These are phyloP conservation scores for Manduca sexta DNA, from an alignment of 1,140 invertebrate genomes.

Conservation along the genomic window DNA sequence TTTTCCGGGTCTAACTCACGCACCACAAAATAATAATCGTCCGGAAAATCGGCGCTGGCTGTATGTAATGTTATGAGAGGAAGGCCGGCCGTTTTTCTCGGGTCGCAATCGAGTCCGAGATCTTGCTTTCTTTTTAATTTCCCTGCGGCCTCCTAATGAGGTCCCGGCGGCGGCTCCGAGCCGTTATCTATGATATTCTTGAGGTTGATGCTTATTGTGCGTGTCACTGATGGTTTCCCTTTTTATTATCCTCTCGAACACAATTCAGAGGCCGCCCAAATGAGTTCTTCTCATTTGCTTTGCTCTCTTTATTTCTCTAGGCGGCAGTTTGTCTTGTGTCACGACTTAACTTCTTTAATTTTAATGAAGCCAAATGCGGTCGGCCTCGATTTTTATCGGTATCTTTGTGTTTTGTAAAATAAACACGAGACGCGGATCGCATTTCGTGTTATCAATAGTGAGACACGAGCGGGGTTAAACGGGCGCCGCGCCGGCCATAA, in stretches of 20 bases:
- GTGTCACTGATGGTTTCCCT: conserved; percentile 72
- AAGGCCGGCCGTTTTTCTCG: conserved; percentile 61
- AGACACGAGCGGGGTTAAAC: neutral
- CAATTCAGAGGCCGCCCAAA: conserved; percentile 68
- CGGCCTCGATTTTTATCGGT: conserved; percentile 23
- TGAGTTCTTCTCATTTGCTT: conserved; percentile 68
- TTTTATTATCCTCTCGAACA: conserved; percentile 72
- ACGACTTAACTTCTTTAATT: conserved; percentile 61
- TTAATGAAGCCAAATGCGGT: conserved; percentile 31
- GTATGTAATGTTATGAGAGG: conserved; percentile 72
- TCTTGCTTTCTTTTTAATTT: conserved; percentile 74
- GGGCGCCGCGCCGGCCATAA: neutral
- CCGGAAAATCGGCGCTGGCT: conserved; percentile 70
- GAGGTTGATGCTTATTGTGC: conserved; percentile 73
- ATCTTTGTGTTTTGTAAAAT: conserved; percentile 10
- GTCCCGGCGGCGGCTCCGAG: conserved; percentile 53
- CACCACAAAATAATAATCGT: conserved; percentile 74
- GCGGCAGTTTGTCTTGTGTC: conserved; percentile 64
- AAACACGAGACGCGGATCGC: neutral
- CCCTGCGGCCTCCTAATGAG: conserved; percentile 73
- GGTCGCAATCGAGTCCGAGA: conserved; percentile 68
- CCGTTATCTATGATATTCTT: conserved; percentile 73
- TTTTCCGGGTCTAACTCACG: conserved; percentile 62
- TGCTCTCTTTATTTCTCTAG: conserved; percentile 70
- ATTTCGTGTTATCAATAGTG: neutral